Evolutionary conservation across 2,113 vertebrate species (phyloP).

Genomic region (Prionailurus viverrinus): DNA sequence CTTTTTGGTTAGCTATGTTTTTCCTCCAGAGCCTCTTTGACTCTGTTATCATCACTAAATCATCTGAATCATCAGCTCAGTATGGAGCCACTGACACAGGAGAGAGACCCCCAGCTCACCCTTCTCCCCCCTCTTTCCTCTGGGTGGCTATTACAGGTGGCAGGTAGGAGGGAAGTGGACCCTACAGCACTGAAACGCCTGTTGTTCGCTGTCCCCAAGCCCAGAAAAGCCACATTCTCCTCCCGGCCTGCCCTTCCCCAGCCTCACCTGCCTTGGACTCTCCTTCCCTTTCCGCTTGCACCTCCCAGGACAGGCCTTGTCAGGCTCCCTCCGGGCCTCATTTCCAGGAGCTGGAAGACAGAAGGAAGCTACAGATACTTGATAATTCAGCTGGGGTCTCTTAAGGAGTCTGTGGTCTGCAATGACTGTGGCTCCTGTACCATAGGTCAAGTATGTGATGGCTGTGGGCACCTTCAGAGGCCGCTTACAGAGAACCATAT

Average conservation of each 20-base stretch:
- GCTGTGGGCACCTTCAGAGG: neutral
- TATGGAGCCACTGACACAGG: slow-evolving; percentile 17
- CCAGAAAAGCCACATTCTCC: neutral
- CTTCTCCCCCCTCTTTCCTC: neutral
- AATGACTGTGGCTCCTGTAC: neutral
- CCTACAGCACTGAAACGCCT: neutral
- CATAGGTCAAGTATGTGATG: neutral
- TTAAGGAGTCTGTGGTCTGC: neutral
- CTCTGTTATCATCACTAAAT: slow-evolving; percentile 62
- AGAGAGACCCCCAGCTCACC: neutral
- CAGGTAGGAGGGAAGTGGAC: neutral
- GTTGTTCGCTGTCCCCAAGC: neutral
- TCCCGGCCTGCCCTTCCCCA: neutral
- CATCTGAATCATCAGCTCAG: slow-evolving; percentile 55
- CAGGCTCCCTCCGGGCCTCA: neutral
- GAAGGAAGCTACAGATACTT: neutral
- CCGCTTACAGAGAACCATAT: neutral
- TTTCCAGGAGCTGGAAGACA: neutral
- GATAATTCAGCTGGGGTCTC: neutral
- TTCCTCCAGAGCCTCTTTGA: slow-evolving; percentile 72
- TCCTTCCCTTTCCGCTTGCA: neutral
- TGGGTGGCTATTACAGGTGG: neutral
- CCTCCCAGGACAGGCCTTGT: neutral
- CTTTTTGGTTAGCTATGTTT: slow-evolving; percentile 52
- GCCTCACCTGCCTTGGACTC: neutral